Conservation (phyloP, 2,797 vertebrate genomes). For the Morus bassanus region DNA sequence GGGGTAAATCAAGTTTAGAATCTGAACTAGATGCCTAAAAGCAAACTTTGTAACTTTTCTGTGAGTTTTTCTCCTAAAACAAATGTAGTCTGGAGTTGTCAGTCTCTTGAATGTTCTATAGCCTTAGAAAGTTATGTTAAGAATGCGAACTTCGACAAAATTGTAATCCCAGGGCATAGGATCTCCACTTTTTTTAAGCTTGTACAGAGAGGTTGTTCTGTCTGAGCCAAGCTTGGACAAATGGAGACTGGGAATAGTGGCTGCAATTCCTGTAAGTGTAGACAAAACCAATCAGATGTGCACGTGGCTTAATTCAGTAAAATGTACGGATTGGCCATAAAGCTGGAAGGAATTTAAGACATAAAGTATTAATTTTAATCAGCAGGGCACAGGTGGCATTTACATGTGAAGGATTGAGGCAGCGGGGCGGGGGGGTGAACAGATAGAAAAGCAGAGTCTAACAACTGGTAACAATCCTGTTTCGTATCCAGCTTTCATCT, state of each 20-base stretch:
- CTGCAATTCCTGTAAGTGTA: background rate
- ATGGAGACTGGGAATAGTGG: background rate
- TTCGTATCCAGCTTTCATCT: background rate
- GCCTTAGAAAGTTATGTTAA: background rate
- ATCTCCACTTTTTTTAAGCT: background rate
- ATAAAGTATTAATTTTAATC: background rate
- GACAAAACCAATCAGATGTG: background rate
- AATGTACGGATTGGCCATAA: background rate
- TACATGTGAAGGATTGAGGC: background rate
- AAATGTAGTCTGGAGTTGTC: background rate
- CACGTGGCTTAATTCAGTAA: background rate
- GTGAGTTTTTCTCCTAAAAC: background rate
- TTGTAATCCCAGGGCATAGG: background rate
- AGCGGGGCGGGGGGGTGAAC: background rate
- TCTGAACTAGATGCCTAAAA: conserved; percentile 1
- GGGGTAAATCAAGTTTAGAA: conserved; percentile 3
- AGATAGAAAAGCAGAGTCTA: background rate
- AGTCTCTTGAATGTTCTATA: background rate
- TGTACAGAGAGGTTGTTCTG: background rate
- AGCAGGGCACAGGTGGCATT: background rate
- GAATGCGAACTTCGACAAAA: background rate
- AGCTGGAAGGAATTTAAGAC: background rate
- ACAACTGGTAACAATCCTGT: background rate
- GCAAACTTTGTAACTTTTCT: background rate
- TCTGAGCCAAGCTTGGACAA: background rate